Percentiles rank a stretch among this genome's conserved stretches.
phyloP scores from a whole-genome alignment of 1,140 invertebrate species.

The Pollicipes pollicipes region DNA sequence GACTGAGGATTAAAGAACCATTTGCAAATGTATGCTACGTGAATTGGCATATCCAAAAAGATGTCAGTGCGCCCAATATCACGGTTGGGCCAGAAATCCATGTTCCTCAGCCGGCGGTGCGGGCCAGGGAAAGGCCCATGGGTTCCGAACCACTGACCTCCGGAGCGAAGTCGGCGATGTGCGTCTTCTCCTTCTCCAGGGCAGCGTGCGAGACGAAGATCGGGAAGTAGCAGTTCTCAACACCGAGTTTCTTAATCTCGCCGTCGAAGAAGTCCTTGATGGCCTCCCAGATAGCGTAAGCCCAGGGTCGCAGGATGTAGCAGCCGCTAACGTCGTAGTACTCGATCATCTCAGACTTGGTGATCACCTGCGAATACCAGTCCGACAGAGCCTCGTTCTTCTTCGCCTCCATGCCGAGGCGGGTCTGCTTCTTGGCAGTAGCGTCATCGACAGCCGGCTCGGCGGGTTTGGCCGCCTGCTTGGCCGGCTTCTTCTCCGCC shows the following conservation, averaged over 20 bases:
- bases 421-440: conserved; percentile 62
- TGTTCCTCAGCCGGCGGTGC: no score
- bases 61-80: no score
- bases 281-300: conserved; percentile 87
- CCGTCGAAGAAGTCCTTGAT: conserved; percentile 77
- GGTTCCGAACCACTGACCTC: conserved; percentile 42
- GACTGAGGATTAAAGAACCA: no score
- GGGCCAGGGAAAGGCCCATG: no score
- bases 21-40: no score
- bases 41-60: no score
- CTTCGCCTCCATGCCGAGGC: conserved; percentile 76
- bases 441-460: conserved; percentile 10
- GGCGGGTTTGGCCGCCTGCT: conserved; percentile 1
- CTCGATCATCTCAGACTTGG: conserved; percentile 95
- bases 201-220: conserved; percentile 86
- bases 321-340: conserved; percentile 99
- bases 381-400: conserved; percentile 88
- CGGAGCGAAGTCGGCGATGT: conserved; percentile 95
- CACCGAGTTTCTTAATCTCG: conserved; percentile 80
- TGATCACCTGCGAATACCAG: conserved; percentile 98
- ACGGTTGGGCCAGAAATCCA: no score
- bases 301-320: conserved; percentile 93
- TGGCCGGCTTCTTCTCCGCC: conserved; percentile 11
- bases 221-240: conserved; percentile 95
- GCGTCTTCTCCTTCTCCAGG: conserved; percentile 86